Percentiles rank a stretch among this genome's conserved stretches.
Evolutionary conservation across 2,113 vertebrate species (phyloP).

Genomic region (Athene cunicularia): DNA sequence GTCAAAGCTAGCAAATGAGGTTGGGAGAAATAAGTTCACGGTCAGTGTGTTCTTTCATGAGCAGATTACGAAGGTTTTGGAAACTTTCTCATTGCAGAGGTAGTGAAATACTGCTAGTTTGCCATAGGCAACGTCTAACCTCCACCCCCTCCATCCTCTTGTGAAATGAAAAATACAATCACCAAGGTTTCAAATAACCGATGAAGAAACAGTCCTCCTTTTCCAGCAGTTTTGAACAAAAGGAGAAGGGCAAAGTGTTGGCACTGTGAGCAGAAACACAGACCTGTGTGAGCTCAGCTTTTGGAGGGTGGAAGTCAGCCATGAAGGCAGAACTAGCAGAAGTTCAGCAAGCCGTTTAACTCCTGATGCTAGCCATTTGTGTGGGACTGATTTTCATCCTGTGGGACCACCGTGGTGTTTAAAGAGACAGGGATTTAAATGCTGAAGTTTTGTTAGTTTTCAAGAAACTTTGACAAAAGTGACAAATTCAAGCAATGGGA

Average conservation of each 20-base stretch:
- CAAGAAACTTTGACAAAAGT: neutral
- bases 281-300: neutral
- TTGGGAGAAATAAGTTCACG: constrained; percentile 24
- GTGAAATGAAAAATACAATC: constrained; percentile 48
- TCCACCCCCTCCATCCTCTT: constrained; percentile 9
- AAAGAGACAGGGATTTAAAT: neutral
- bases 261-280: neutral
- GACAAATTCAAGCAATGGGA: neutral
- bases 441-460: neutral
- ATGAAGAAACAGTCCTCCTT: constrained; percentile 19
- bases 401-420: neutral
- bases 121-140: constrained; percentile 15
- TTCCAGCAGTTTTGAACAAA: constrained; percentile 25
- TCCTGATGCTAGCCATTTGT: neutral
- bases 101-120: constrained; percentile 44
- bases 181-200: neutral
- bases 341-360: neutral
- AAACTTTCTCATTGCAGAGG: neutral
- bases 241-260: neutral
- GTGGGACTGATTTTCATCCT: neutral
- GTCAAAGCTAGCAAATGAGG: constrained; percentile 26
- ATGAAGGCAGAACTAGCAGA: neutral
- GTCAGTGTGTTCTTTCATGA: constrained; percentile 32
- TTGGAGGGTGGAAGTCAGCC: neutral
- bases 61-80: constrained; percentile 29